Evolutionary conservation across 2,113 vertebrate genomes (phyloP), one percentile per base, ranked within the genome.

Genomic region (Charadrius vociferus): DNA sequence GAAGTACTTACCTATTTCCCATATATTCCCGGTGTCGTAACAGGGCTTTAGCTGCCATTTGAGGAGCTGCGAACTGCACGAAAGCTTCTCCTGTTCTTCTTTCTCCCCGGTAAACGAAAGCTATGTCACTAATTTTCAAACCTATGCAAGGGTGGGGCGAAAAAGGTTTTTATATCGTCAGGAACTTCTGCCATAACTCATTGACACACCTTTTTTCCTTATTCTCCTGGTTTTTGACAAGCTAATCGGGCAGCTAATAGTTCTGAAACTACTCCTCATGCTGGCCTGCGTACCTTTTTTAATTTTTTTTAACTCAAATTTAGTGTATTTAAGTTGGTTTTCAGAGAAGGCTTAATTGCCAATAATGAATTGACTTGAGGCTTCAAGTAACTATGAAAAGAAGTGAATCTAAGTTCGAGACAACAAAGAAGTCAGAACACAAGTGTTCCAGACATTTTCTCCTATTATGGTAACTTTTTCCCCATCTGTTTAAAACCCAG

Each of bases 1-100:
- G 19, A 56, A 50, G 59, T 8, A 96, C 98, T 43, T 49, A 99
- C 99, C 99, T 98, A 81, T 39, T 98, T 32, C 99, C 99, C 17
- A 99, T 99, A 14, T 98, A 86, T 9, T 99, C 98, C 88, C 95
- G 97, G 98, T 99, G 98, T 82, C 95, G 98, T 68, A 97, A 45
- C 55, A 99, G 96, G 21, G 99, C 99, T 81, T 98, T 98, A 12
- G 97, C 97, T 1, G 98, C 99, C 93, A 98, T 98, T 66, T 99
- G 98, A 5, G 98, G 98, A 29, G 99, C 97, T 6, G 97, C 95
- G 88, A 99, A 99, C 97, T 99, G 98, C 55, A 99, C 99, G 0
- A 98, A 99, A 5, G 99, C 99, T 67, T 99, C 98, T 19, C 99
- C 99, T 1, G 99, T 98, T 92, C 86, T 98, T 59, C 98, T 98